Evolutionary conservation across 1,140 invertebrate genomes (phyloP).

Genomic region (Drosophila malerkotliana): DNA sequence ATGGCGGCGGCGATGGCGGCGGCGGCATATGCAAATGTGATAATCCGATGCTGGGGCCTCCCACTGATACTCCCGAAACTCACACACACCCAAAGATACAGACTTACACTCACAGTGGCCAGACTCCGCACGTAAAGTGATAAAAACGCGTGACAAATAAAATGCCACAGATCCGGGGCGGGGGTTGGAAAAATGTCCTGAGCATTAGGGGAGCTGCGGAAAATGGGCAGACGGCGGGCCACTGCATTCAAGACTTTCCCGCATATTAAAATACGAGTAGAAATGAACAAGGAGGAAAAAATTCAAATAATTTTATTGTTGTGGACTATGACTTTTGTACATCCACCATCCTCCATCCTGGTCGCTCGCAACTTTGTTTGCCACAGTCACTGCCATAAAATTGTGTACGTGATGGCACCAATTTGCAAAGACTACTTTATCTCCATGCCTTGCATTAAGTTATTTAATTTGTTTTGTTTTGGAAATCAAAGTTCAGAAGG

Average conservation of each 20-base stretch:
- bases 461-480: slow-evolving; percentile 2
- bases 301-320: slow-evolving; percentile 79
- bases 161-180: slow-evolving; percentile 57
- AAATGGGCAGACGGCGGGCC: slow-evolving; percentile 1
- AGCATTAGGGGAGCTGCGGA: slow-evolving; percentile 1
- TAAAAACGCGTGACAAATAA: slow-evolving; percentile 82
- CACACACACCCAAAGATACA: neutral
- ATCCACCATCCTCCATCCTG: slow-evolving; percentile 21
- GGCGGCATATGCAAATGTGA: slow-evolving; percentile 78
- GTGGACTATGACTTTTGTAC: slow-evolving; percentile 54
- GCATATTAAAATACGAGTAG: slow-evolving; percentile 68
- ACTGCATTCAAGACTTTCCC: slow-evolving; percentile 39
- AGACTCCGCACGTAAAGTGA: slow-evolving; percentile 72
- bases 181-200: neutral
- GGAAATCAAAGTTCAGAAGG: neutral
- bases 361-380: slow-evolving; percentile 66
- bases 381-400: slow-evolving; percentile 72
- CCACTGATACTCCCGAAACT: slow-evolving; percentile 15
- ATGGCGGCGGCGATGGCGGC: slow-evolving; percentile 22
- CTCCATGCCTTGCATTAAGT: slow-evolving; percentile 8
- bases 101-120: slow-evolving; percentile 23
- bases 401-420: slow-evolving; percentile 62
- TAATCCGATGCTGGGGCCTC: slow-evolving; percentile 70
- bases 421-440: slow-evolving; percentile 32
- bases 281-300: slow-evolving; percentile 40